Conservation (phyloP, 2,888 invertebrate species). For the Oscheius sp. region DNA sequence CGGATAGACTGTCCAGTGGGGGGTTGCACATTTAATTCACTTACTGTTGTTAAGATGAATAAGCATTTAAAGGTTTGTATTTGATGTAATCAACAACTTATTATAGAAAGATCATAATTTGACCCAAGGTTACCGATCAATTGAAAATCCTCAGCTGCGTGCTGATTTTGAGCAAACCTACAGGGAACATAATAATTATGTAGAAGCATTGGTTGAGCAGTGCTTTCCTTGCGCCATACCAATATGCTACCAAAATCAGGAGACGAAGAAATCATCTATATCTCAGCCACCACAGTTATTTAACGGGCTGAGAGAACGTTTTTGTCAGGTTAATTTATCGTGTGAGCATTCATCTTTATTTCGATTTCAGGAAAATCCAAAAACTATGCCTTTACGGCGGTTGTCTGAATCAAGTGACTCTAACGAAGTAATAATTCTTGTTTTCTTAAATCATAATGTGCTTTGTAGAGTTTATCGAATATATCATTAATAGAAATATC, state of each 20-base stretch:
- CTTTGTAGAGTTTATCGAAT: too few species aligned
- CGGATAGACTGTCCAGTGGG: neutral
- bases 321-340: too few species aligned
- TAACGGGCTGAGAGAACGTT: too few species aligned
- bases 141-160: neutral
- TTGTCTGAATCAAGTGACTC: conserved; percentile 9
- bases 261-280: neutral
- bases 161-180: neutral
- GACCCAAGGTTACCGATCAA: neutral
- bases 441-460: too few species aligned
- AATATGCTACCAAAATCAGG: neutral
- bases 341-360: too few species aligned
- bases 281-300: too few species aligned
- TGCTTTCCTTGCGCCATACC: conserved; percentile 26
- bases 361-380: neutral
- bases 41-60: neutral
- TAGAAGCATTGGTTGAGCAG: neutral
- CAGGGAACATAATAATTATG: neutral
- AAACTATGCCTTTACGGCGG: neutral
- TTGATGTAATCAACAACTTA: neutral
- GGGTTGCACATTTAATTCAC: neutral
- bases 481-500: too few species aligned
- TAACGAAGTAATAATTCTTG: neutral
- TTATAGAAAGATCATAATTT: conserved; percentile 8
- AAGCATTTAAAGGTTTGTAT: conserved; percentile 14